Percentiles rank a stretch among this genome's conserved stretches.
These are phyloP conservation scores for Picus viridis DNA, from an alignment of 2,797 vertebrate species.

Conservation along the genomic window DNA sequence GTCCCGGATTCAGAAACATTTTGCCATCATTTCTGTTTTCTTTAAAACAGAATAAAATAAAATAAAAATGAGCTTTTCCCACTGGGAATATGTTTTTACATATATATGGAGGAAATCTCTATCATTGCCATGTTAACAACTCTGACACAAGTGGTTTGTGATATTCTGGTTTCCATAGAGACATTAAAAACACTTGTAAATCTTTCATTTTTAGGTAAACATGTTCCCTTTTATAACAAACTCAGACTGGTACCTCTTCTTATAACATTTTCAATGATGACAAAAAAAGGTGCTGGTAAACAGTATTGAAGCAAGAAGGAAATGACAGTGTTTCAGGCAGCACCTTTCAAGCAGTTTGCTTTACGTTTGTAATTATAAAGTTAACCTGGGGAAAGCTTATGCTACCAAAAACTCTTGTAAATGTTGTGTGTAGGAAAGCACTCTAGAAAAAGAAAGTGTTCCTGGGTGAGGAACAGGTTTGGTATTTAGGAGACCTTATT, in stretches of 20 bases:
- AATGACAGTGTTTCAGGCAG: not conserved
- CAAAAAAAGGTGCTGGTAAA: not conserved
- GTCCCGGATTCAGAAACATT: not conserved
- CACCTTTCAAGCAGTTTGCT: not conserved
- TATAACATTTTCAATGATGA: not conserved
- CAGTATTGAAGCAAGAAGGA: not conserved
- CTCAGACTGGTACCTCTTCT: not conserved
- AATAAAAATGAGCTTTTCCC: not conserved
- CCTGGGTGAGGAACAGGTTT: not conserved
- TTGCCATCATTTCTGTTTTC: not conserved
- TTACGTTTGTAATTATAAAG: not conserved
- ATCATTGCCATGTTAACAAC: not conserved
- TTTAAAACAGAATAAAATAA: not conserved
- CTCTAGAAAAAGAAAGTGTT: not conserved
- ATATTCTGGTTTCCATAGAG: constrained; percentile 49
- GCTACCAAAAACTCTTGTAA: not conserved
- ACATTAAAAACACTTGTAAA: constrained; percentile 43
- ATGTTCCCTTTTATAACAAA: constrained; percentile 4
- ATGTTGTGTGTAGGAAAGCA: not conserved
- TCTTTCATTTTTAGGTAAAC: constrained; percentile 35
- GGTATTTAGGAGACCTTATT: not conserved
- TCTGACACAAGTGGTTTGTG: not conserved
- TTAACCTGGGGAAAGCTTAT: not conserved
- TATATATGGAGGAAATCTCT: not conserved
- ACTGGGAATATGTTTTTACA: not conserved